Evolutionary conservation across 1,140 invertebrate species (phyloP).

Genomic region (Drosophila kepulauana): DNA sequence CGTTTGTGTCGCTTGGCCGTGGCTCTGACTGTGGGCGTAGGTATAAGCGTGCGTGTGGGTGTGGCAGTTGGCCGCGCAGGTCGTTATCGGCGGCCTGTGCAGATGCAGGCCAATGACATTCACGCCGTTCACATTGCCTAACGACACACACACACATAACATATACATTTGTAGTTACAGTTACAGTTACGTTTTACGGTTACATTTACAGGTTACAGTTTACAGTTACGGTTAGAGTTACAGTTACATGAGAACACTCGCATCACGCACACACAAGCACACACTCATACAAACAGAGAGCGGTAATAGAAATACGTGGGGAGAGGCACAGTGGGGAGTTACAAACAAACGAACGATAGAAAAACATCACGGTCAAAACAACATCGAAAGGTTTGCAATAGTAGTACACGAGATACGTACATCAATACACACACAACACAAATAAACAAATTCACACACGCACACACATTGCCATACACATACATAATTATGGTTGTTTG

Average conservation of each 20-base stretch:
- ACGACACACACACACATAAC: conserved; percentile 45
- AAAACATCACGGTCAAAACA: background rate
- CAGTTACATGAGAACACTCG: conserved; percentile 29
- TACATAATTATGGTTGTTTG: background rate
- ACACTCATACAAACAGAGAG: background rate
- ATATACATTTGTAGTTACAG: conserved; percentile 57
- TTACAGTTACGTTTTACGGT: conserved; percentile 32
- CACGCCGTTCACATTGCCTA: conserved; percentile 88
- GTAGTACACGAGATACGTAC: background rate
- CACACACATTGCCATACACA: conserved; percentile 3
- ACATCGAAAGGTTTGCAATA: conserved; percentile 10
- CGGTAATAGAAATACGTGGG: background rate
- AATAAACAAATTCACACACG: conserved; percentile 10
- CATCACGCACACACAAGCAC: conserved; percentile 20
- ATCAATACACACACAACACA: conserved; percentile 11
- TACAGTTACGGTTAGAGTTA: conserved; percentile 34
- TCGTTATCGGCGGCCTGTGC: conserved; percentile 78
- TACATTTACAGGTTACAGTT: conserved; percentile 44
- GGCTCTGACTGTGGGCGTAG: conserved; percentile 21
- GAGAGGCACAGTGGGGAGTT: conserved; percentile 1
- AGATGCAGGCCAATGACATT: conserved; percentile 89
- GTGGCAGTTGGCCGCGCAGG: conserved; percentile 75
- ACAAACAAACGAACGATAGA: conserved; percentile 3
- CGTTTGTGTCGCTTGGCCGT: conserved; percentile 23
- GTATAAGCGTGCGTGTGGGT: conserved; percentile 48